Evolutionary conservation across 2,888 invertebrate species (phyloP).

Genomic region (Apamea sordens): DNA sequence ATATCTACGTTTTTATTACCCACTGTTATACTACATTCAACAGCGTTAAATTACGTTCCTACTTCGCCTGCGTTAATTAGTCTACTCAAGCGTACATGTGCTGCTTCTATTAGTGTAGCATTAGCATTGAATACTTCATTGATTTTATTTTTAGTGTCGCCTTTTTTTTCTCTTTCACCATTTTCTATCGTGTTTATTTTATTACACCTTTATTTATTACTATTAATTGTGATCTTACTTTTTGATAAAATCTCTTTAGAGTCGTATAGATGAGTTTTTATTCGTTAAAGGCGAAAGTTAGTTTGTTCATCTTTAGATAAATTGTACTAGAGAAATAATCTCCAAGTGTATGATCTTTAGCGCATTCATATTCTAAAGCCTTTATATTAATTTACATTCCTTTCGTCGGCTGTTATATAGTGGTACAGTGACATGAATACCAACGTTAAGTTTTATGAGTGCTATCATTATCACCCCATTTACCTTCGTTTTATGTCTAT

Average conservation of each 20-base stretch:
- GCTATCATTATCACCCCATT: neutral
- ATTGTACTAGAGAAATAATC: neutral
- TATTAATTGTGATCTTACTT: constrained; percentile 4
- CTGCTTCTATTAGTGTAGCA: constrained; percentile 50
- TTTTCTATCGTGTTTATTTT: constrained; percentile 34
- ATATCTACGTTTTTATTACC: constrained; percentile 21
- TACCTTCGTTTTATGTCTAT: neutral
- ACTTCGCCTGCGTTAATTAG: constrained; percentile 44
- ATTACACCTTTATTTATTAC: constrained; percentile 1
- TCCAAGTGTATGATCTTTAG: neutral
- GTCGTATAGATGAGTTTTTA: neutral
- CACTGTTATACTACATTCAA: constrained; percentile 27
- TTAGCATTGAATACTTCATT: constrained; percentile 62
- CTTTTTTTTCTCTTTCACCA: constrained; percentile 14
- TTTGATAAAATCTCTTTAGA: neutral
- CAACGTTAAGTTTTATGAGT: constrained; percentile 2
- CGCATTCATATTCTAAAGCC: neutral
- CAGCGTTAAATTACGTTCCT: constrained; percentile 36
- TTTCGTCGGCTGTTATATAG: neutral
- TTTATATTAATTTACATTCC: constrained; percentile 13
- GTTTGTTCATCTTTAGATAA: neutral
- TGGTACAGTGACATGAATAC: constrained; percentile 1
- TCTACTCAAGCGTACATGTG: constrained; percentile 46
- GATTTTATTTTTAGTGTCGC: constrained; percentile 30
- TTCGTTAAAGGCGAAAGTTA: neutral